These are phyloP conservation scores for Serrognathus titanus DNA, from an alignment of 2,888 invertebrate genomes.

Conservation along the genomic window DNA sequence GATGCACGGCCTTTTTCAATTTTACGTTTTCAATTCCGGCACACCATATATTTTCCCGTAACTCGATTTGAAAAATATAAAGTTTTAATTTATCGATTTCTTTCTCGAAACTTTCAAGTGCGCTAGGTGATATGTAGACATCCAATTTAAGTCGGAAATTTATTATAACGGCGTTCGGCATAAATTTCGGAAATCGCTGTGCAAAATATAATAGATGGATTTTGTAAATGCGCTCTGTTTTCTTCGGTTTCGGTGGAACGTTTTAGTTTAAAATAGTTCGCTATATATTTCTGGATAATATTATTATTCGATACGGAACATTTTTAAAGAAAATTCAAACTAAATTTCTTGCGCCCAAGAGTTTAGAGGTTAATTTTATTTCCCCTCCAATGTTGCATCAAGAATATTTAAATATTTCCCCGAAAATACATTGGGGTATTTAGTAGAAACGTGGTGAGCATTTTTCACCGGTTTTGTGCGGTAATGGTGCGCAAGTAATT, in stretches of 20 bases:
- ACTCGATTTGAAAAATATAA: background rate
- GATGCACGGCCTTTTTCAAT: background rate
- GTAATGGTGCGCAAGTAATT: background rate
- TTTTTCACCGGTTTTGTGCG: too few species aligned
- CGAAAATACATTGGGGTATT: too few species aligned
- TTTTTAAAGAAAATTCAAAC: too few species aligned
- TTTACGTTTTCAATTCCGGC: background rate
- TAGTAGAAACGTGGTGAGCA: too few species aligned
- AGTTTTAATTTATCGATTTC: constrained; percentile 3
- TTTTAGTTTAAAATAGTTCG: too few species aligned
- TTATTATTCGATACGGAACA: too few species aligned
- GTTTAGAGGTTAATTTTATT: too few species aligned
- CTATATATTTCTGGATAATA: too few species aligned
- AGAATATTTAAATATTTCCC: too few species aligned
- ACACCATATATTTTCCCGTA: background rate
- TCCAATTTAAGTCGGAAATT: background rate
- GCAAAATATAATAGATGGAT: background rate
- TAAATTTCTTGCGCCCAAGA: too few species aligned
- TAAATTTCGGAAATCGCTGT: background rate
- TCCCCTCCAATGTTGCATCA: too few species aligned
- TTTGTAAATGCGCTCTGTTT: background rate
- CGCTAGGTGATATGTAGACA: constrained; percentile 1
- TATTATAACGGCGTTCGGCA: background rate
- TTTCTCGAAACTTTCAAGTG: background rate
- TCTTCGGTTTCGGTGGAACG: too few species aligned